phyloP scores from a whole-genome alignment of 1,140 invertebrate species.

The Pteromalus puparum region DNA sequence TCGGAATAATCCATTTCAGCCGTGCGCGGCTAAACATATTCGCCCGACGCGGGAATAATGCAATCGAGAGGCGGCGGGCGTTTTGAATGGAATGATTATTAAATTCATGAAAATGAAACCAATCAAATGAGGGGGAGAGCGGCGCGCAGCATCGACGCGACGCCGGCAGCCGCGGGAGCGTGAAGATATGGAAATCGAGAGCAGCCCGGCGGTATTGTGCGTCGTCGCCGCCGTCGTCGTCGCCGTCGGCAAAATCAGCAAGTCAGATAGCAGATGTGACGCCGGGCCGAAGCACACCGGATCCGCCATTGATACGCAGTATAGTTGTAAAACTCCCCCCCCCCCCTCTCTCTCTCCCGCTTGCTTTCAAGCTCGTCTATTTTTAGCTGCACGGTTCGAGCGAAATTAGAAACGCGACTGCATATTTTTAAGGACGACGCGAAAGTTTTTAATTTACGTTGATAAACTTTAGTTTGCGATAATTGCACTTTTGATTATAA shows the following conservation, averaged over 20 bases:
- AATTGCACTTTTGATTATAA: too few relatives aligned
- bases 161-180: neutral
- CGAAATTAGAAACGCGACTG: too few relatives aligned
- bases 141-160: constrained; percentile 13
- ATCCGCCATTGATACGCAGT: constrained; percentile 73
- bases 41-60: neutral
- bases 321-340: constrained; percentile 28
- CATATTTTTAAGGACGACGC: too few relatives aligned
- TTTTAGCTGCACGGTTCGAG: neutral
- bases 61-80: neutral
- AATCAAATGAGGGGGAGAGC: constrained; percentile 30
- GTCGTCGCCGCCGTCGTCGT: neutral
- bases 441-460: too few relatives aligned
- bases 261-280: constrained; percentile 58
- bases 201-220: constrained; percentile 6
- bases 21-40: neutral
- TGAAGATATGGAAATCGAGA: constrained; percentile 50
- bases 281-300: constrained; percentile 42
- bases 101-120: constrained; percentile 47
- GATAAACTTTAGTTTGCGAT: too few relatives aligned
- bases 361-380: neutral
- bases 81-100: constrained; percentile 39
- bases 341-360: neutral
- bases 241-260: constrained; percentile 53
- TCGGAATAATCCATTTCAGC: constrained; percentile 4